A percentile compares a stretch with the other conserved stretches of the same genome.
These are phyloP conservation scores for Parnassius apollo DNA, from an alignment of 2,888 invertebrate genomes.

Conservation along the genomic window DNA sequence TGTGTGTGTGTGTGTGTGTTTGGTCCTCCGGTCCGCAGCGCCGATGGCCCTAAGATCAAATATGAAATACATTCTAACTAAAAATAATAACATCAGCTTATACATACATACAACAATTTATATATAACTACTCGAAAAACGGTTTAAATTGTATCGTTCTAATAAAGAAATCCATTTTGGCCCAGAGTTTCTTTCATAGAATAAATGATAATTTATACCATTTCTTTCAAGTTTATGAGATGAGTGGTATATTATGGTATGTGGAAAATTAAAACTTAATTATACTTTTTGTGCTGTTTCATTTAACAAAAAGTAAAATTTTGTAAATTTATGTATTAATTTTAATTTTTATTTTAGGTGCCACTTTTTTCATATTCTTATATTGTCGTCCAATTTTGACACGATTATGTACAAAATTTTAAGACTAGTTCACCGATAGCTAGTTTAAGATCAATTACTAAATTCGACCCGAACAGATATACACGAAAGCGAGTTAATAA, in stretches of 20 bases:
- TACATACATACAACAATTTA: no score
- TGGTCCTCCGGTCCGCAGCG: no score
- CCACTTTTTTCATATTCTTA: no score
- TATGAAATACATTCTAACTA: conserved; percentile 11
- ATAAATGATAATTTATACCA: conserved; percentile 53
- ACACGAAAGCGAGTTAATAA: conserved; percentile 2
- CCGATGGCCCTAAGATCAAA: background rate
- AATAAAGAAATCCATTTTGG: conserved; percentile 68
- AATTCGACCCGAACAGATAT: no score
- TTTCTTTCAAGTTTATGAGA: conserved; percentile 35
- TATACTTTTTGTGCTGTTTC: conserved; percentile 1
- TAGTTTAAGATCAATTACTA: no score
- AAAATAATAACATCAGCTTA: conserved; percentile 13
- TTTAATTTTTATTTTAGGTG: no score
- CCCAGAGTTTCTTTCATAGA: conserved; percentile 64
- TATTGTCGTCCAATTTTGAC: no score
- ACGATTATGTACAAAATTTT: conserved; percentile 1
- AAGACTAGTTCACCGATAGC: background rate
- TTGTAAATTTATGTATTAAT: no score
- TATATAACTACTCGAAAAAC: no score
- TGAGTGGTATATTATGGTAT: background rate
- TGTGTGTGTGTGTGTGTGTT: no score
- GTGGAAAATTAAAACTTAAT: background rate
- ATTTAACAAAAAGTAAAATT: no score
- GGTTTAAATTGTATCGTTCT: conserved; percentile 51